phyloP scores from a whole-genome alignment of 2,888 invertebrate species.

The Lycocerus yunnanus region DNA sequence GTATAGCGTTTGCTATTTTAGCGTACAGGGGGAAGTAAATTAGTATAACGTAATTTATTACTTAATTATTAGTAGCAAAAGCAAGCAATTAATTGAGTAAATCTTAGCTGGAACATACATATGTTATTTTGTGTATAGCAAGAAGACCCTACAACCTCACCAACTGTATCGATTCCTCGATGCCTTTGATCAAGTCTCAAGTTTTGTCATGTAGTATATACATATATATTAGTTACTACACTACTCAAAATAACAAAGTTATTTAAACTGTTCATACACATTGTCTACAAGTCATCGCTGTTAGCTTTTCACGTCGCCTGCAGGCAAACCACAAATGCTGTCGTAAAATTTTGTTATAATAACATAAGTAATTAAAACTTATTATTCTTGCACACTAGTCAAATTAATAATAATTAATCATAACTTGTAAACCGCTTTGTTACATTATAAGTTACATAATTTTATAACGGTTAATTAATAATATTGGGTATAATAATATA shows the following conservation, averaged over 20 bases:
- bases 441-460: neutral
- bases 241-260: slow-evolving; percentile 13
- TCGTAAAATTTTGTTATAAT: slow-evolving; percentile 8
- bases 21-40: slow-evolving; percentile 29
- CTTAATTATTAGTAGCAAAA: slow-evolving; percentile 36
- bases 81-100: slow-evolving; percentile 35
- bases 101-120: slow-evolving; percentile 33
- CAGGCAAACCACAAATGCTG: slow-evolving; percentile 1
- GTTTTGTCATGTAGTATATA: slow-evolving; percentile 19
- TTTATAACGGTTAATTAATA: neutral
- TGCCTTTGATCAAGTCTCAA: slow-evolving; percentile 25
- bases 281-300: slow-evolving; percentile 13
- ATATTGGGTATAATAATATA: neutral
- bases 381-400: neutral
- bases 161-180: slow-evolving; percentile 13
- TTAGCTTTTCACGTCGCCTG: slow-evolving; percentile 14
- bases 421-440: neutral
- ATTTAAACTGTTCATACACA: neutral
- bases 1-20: slow-evolving; percentile 24
- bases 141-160: slow-evolving; percentile 19
- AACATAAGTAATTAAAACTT: slow-evolving; percentile 3
- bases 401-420: neutral
- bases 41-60: slow-evolving; percentile 36
- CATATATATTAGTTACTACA: slow-evolving; percentile 19
- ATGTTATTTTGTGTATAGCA: slow-evolving; percentile 27